Conservation (phyloP, 2,797 vertebrate species). For the Mallotus villosus region DNA sequence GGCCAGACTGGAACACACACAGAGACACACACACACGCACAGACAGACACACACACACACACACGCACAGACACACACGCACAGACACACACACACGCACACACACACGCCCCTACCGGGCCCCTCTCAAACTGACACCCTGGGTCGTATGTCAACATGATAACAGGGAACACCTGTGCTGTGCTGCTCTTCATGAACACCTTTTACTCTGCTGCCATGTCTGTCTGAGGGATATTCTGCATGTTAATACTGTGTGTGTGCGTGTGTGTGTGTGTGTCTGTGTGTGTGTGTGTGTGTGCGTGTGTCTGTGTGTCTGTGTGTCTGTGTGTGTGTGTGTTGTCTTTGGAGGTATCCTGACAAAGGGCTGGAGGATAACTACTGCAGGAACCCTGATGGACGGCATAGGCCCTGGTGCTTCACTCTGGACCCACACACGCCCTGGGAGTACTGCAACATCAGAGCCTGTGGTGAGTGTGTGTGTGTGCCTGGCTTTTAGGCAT, state of each 20-base stretch:
- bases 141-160: too few relatives aligned
- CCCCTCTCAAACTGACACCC: too few relatives aligned
- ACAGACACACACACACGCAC: background rate
- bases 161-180: too few relatives aligned
- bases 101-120: background rate
- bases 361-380: constrained; percentile 98
- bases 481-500: constrained; percentile 38
- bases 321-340: constrained; percentile 8
- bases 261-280: background rate
- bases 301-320: background rate
- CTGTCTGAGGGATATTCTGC: background rate
- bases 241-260: background rate
- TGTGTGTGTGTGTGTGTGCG: background rate
- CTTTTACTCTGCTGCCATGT: constrained; percentile 31
- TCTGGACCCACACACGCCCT: constrained; percentile 88
- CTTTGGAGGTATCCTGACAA: constrained; percentile 89
- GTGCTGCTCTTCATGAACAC: constrained; percentile 23
- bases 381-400: constrained; percentile 94
- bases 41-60: background rate
- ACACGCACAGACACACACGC: background rate
- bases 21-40: background rate
- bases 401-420: constrained; percentile 97
- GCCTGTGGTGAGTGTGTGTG: constrained; percentile 84
- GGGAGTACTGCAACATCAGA: constrained; percentile 98
- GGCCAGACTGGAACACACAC: background rate